Evolutionary conservation across 2,797 vertebrate genomes (phyloP).

Genomic region (Oreortyx pictus): DNA sequence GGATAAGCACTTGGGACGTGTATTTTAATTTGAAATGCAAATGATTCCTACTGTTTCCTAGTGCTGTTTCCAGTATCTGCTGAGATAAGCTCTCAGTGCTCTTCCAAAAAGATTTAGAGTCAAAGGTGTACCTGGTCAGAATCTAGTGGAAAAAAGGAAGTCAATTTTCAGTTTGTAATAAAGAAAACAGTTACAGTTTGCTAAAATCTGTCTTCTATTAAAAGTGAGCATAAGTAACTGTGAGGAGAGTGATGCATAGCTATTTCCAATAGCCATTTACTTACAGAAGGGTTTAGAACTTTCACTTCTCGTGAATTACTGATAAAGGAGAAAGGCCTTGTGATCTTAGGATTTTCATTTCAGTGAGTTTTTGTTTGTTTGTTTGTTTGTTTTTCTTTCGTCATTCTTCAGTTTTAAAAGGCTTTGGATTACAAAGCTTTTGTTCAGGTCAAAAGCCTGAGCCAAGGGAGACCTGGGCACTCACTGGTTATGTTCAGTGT

Average conservation of each 20-base stretch:
- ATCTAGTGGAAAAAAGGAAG: neutral
- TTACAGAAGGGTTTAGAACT: neutral
- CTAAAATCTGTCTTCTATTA: neutral
- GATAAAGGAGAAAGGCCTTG: accelerated
- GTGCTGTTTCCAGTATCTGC: neutral
- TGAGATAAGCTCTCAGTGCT: neutral
- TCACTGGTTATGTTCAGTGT: neutral
- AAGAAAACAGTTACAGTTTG: neutral
- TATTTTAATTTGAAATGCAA: neutral
- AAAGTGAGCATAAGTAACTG: neutral
- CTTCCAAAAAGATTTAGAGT: neutral
- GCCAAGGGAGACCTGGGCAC: neutral
- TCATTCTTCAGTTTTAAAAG: neutral
- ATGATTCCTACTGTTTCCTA: neutral
- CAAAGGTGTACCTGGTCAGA: neutral
- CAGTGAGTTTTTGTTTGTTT: accelerated
- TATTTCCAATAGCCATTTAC: neutral
- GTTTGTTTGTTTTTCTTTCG: neutral
- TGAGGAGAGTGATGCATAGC: neutral
- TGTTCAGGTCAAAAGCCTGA: neutral
- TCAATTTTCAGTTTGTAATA: neutral
- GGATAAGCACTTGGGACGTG: neutral
- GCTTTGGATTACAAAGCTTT: neutral
- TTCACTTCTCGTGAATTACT: neutral
- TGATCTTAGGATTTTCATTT: neutral